Conservation (phyloP, 2,888 invertebrate species). For the Rhabditoides inermis region DNA sequence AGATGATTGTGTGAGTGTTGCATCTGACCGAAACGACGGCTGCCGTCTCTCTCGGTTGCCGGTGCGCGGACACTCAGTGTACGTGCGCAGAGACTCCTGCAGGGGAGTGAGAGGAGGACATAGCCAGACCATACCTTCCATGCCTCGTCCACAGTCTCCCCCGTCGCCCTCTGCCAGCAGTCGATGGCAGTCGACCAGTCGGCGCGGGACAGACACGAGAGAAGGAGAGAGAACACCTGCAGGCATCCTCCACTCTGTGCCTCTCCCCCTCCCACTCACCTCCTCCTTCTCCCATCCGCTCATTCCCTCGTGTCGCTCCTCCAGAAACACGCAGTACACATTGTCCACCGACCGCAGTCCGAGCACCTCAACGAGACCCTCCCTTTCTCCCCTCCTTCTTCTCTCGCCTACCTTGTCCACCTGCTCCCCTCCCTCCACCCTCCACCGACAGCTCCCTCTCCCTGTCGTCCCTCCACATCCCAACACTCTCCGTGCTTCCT, state of each 20-base stretch:
- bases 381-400: no score
- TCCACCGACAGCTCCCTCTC: no score
- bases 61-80: no score
- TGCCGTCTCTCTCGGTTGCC: no score
- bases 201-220: constrained; percentile 7
- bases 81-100: no score
- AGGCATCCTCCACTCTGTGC: neutral
- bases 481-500: no score
- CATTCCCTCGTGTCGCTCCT: constrained; percentile 10
- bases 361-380: constrained; percentile 5
- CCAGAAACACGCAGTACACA: constrained; percentile 17
- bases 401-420: no score
- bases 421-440: no score
- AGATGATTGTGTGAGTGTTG: no score
- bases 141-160: constrained; percentile 8
- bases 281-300: constrained; percentile 12
- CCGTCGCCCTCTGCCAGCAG: constrained; percentile 10
- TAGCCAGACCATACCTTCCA: constrained; percentile 9
- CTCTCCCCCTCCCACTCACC: neutral
- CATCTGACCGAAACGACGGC: no score
- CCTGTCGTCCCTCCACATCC: no score
- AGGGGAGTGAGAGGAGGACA: no score
- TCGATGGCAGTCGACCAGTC: constrained; percentile 18
- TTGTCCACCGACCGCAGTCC: constrained; percentile 24
- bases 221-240: constrained; percentile 11